Conservation (phyloP, 2,888 invertebrate genomes). For the Eupithecia dodoneata region DNA sequence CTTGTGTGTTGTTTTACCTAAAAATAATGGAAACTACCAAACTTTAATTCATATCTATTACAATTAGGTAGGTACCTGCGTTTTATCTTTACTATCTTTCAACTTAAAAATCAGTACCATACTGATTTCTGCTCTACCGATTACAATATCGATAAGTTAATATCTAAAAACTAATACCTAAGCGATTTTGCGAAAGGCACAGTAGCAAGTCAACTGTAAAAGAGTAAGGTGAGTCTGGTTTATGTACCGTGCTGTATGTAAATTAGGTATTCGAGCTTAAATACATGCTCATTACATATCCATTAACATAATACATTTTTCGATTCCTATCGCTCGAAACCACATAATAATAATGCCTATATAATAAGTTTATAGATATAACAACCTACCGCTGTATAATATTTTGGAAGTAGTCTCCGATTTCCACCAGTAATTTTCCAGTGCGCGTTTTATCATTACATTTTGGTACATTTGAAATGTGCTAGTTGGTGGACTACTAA, state of each 20-base stretch:
- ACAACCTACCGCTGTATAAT: not conserved
- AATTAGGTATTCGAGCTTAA: not conserved
- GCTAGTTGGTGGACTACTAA: not conserved
- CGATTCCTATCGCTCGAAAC: not conserved
- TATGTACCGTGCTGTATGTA: not conserved
- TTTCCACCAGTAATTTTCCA: not conserved
- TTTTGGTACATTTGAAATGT: not conserved
- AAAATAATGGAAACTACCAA: not conserved
- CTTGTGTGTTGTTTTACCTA: not conserved
- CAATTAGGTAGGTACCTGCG: not conserved
- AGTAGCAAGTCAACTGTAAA: slow-evolving; percentile 43
- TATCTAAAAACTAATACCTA: slow-evolving; percentile 35
- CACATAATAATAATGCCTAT: not conserved
- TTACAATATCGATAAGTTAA: slow-evolving; percentile 18
- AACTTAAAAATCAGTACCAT: not conserved
- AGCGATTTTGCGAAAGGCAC: slow-evolving; percentile 38
- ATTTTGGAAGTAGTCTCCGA: not conserved
- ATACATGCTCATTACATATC: not conserved
- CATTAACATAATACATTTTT: not conserved
- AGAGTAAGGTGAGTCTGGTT: slow-evolving; percentile 46
- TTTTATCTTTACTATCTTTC: not conserved
- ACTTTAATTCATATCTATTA: not conserved
- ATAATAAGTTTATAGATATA: not conserved
- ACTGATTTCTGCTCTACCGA: not conserved
- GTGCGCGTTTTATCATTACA: not conserved